phyloP scores from a whole-genome alignment of 1,140 invertebrate species.

The Aethina tumida region DNA sequence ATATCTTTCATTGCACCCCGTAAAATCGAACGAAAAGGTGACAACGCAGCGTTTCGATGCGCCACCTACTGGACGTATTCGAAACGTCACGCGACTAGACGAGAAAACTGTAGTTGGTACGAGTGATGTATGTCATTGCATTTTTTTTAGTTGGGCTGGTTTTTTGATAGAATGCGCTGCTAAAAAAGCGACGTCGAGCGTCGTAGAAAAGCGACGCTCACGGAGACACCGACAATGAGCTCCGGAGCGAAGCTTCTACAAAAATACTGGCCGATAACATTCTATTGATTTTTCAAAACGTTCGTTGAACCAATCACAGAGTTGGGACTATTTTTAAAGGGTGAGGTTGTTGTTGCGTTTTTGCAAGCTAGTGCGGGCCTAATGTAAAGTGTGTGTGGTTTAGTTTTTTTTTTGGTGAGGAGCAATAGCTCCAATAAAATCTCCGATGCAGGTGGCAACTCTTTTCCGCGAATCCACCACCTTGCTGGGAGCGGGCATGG shows the following conservation, averaged over 20 bases:
- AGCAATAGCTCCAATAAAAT: slow-evolving; percentile 27
- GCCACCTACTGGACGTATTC: too few relatives aligned
- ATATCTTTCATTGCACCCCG: too few relatives aligned
- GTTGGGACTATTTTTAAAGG: slow-evolving; percentile 39
- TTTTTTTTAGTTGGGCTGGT: slow-evolving; percentile 18
- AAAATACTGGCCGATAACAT: slow-evolving; percentile 37
- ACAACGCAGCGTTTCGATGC: too few relatives aligned
- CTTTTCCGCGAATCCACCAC: slow-evolving; percentile 58
- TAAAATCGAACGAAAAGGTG: too few relatives aligned
- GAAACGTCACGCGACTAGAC: too few relatives aligned
- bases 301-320: slow-evolving; percentile 39
- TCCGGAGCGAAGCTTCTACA: slow-evolving; percentile 29
- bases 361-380: slow-evolving; percentile 30
- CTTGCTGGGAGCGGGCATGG: slow-evolving; percentile 51
- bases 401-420: slow-evolving; percentile 24
- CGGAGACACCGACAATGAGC: slow-evolving; percentile 33
- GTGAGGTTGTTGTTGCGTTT: slow-evolving; percentile 37
- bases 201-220: slow-evolving; percentile 32
- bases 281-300: slow-evolving; percentile 39
- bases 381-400: slow-evolving; percentile 29
- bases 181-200: slow-evolving; percentile 29
- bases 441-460: slow-evolving; percentile 56
- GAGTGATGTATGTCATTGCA: slow-evolving; percentile 15
- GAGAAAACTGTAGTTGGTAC: too few relatives aligned
- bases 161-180: slow-evolving; percentile 31